A percentile compares a stretch with the other conserved stretches of the same genome.
phyloP scores from a whole-genome alignment of 2,113 vertebrate genomes.

The Gorsachius goisagi region DNA sequence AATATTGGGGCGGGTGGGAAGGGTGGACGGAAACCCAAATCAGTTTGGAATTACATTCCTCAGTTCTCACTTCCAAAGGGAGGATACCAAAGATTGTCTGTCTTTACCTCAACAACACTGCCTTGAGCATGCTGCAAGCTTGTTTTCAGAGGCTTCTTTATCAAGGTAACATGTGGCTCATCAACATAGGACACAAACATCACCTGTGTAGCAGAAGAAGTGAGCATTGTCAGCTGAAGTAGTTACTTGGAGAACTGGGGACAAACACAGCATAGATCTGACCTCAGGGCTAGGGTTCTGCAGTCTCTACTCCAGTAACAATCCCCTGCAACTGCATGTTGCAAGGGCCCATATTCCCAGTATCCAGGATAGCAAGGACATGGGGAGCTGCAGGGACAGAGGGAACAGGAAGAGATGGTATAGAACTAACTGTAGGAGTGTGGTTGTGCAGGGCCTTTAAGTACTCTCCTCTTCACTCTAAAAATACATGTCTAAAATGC shows the following conservation, averaged over 20 bases:
- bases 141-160: slow-evolving; percentile 70
- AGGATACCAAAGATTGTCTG: not conserved
- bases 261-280: not conserved
- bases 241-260: not conserved
- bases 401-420: not conserved
- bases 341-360: not conserved
- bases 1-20: not conserved
- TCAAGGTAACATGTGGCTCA: slow-evolving; percentile 71
- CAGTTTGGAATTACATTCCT: slow-evolving; percentile 22
- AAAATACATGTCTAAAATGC: not conserved
- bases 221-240: not conserved
- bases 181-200: slow-evolving; percentile 84
- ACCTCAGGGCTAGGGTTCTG: not conserved
- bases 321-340: not conserved
- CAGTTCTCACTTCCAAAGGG: not conserved
- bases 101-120: slow-evolving; percentile 55
- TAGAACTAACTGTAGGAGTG: not conserved
- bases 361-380: not conserved
- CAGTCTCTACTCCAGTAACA: not conserved
- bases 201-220: slow-evolving; percentile 19
- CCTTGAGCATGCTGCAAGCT: slow-evolving; percentile 75
- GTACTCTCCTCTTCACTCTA: not conserved
- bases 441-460: not conserved
- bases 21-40: not conserved
- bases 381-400: not conserved